Percentiles rank a stretch among this genome's conserved stretches.
Evolutionary conservation across 2,888 invertebrate species (phyloP).

Genomic region (Leptinotarsa peninsularis): DNA sequence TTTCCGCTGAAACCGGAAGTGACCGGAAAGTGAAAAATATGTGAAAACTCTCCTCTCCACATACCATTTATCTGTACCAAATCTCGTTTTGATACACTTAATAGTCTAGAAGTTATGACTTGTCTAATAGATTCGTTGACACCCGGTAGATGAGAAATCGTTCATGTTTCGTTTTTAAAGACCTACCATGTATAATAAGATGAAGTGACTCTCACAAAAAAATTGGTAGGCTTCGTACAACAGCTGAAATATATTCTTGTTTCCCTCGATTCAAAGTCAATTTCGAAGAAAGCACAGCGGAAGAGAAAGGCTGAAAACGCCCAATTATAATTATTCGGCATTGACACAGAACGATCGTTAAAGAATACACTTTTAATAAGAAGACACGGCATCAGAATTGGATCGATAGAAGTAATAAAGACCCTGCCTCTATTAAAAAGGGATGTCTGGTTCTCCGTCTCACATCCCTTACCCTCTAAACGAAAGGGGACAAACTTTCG

Average conservation of each 20-base stretch:
- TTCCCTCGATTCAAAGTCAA: not conserved
- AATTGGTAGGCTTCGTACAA: not conserved
- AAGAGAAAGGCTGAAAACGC: constrained; percentile 10
- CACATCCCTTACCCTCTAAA: constrained; percentile 27
- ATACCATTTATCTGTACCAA: too few species aligned
- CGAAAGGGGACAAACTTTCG: constrained; percentile 45
- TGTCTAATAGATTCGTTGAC: too few species aligned
- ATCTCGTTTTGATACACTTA: too few species aligned
- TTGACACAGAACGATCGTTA: constrained; percentile 33
- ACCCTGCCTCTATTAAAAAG: constrained; percentile 48
- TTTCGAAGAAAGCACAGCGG: constrained; percentile 12
- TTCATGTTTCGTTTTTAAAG: too few species aligned
- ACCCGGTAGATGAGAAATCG: too few species aligned
- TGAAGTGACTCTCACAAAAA: too few species aligned
- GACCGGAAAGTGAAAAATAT: too few species aligned
- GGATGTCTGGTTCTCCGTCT: constrained; percentile 47
- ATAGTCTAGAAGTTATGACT: too few species aligned
- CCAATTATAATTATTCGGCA: constrained; percentile 32
- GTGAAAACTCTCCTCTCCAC: too few species aligned
- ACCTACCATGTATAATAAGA: too few species aligned
- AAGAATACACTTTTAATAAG: constrained; percentile 48
- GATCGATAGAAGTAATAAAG: constrained; percentile 54
- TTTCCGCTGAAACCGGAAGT: too few species aligned
- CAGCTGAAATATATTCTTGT: constrained; percentile 1
- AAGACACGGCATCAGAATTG: constrained; percentile 45